Evolutionary conservation across 2,113 vertebrate species (phyloP), one percentile per base, ranked within the genome.

Genomic region (Brachypteracias leptosomus): DNA sequence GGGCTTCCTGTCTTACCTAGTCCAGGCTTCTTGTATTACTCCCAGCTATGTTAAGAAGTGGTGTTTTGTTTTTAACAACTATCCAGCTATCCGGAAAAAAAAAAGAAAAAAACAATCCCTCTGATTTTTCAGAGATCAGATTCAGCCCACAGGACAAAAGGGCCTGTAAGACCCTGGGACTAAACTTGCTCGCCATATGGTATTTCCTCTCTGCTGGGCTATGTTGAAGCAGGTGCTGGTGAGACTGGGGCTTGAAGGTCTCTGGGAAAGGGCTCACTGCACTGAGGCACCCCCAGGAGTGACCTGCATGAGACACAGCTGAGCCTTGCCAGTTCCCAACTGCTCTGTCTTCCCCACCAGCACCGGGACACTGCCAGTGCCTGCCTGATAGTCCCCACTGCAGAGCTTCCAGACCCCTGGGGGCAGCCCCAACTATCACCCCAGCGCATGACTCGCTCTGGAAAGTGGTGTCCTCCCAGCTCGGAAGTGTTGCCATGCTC

Each of bases 281-380:
- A 9, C 49, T 16, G 33, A 49, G 44, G 11, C 35, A 9, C 26
- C 47, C 65, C 35, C 16, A 47, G 3, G 16, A 28, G 42, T 4
- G 36, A 58, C 42, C 38, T 2, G 1, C 7, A 1, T 7, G 42
- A 13, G 71, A 6, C 2, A 0, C 54, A 3, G 40, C 47, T 38
- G 21, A 15, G 54, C 62, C 42, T 31, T 36, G 63, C 22, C 44
- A 3, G 1, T 2, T 35, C 16, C 54, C 3, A 9, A 51, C 26
- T 24, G 71, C 46, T 25, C 40, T 42, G 47, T 35, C 62, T 57
- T 22, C 35, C 28, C 40, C 40, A 4, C 20, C 19, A 7, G 54
- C 28, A 6, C 29, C 1, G 0, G 1, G 25, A 17, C 0, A 0
- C 25, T 16, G 82, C 38, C 10, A 28, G 0, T 4, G 15, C 2